Evolutionary conservation across 2,888 invertebrate species (phyloP).

Genomic region (Caenorhabditis sp.): DNA sequence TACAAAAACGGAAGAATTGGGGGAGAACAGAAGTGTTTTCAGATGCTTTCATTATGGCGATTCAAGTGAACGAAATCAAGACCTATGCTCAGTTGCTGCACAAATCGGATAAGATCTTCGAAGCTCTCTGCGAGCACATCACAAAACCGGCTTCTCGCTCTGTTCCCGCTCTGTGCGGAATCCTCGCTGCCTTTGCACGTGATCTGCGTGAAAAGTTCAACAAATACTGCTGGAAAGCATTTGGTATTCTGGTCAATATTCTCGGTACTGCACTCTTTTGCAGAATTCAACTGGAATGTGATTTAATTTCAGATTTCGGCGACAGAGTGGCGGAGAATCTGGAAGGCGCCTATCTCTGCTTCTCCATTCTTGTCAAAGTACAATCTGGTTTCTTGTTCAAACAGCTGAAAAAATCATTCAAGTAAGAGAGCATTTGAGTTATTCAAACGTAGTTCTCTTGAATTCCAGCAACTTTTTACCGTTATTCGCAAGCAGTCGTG

Average conservation of each 20-base stretch:
- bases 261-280: too few relatives aligned
- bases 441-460: too few relatives aligned
- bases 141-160: constrained; percentile 82
- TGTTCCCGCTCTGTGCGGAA: constrained; percentile 61
- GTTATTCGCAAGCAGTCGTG: constrained; percentile 86
- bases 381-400: constrained; percentile 88
- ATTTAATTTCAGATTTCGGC: constrained; percentile 53
- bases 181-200: constrained; percentile 65
- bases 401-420: constrained; percentile 83
- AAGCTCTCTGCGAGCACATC: constrained; percentile 85
- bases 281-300: not conserved
- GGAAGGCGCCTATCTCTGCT: constrained; percentile 89
- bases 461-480: constrained; percentile 80
- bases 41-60: constrained; percentile 85
- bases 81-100: constrained; percentile 90
- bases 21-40: constrained; percentile 54
- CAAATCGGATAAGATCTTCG: constrained; percentile 79
- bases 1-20: not conserved
- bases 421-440: constrained; percentile 42
- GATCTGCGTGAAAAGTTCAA: constrained; percentile 71
- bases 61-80: constrained; percentile 84
- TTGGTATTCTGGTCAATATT: constrained; percentile 62
- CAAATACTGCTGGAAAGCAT: constrained; percentile 66
- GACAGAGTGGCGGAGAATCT: constrained; percentile 80
- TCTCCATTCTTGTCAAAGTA: constrained; percentile 92